A percentile compares a stretch with the other conserved stretches of the same genome.
phyloP scores from a whole-genome alignment of 2,113 vertebrate species.

The Rhinolophus sinicus region DNA sequence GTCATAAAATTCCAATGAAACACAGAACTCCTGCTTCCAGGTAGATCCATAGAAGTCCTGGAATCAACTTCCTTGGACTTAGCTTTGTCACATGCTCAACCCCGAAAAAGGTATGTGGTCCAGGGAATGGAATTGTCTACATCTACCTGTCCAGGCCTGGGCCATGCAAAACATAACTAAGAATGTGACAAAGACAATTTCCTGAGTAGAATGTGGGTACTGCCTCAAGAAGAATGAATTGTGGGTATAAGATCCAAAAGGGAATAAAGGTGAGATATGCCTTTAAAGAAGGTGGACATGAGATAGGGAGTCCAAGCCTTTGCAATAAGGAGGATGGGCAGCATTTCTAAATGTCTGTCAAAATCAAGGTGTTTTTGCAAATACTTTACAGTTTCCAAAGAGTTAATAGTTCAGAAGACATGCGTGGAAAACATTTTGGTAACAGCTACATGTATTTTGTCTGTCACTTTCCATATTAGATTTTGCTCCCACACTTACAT shows the following conservation, averaged over 20 bases:
- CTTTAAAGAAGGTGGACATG: neutral
- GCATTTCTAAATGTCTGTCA: neutral
- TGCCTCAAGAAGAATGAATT: neutral
- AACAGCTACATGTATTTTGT: neutral
- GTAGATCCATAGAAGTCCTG: no score
- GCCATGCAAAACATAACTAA: rapidly evolving
- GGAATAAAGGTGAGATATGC: neutral
- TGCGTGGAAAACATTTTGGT: neutral
- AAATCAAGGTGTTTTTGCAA: neutral
- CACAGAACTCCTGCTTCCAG: neutral
- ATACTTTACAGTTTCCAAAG: neutral
- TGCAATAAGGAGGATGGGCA: neutral
- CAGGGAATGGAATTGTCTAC: no score
- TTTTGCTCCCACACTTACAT: neutral
- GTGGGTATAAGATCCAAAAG: neutral
- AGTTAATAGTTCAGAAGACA: neutral
- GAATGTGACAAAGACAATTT: neutral
- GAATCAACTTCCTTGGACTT: neutral
- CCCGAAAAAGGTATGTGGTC: neutral
- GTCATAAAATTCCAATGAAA: neutral
- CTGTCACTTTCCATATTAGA: neutral
- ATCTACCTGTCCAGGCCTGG: neutral
- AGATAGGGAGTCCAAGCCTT: neutral
- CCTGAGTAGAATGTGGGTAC: neutral
- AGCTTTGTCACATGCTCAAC: neutral